phyloP scores from a whole-genome alignment of 1,140 invertebrate species.

The Hirudo medicinalis region DNA sequence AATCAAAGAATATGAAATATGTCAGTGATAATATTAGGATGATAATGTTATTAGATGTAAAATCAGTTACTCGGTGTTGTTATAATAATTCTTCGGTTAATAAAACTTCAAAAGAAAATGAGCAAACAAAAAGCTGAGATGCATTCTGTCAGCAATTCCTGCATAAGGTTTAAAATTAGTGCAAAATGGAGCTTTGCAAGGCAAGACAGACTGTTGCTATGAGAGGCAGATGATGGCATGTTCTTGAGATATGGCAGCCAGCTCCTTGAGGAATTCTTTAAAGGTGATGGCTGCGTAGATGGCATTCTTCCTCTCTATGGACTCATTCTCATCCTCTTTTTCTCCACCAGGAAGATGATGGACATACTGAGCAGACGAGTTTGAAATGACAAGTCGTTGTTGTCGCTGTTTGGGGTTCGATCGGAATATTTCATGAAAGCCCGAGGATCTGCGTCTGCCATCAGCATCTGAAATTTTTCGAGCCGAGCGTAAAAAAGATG shows the following conservation, averaged over 20 bases:
- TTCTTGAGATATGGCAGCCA: slow-evolving; percentile 78
- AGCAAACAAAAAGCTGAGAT: neutral
- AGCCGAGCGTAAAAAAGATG: no score
- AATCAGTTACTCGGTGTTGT: no score
- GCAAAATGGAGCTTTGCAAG: neutral
- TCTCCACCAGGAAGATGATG: no score
- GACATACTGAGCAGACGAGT: no score
- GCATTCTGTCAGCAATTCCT: neutral
- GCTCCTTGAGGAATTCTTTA: slow-evolving; percentile 82
- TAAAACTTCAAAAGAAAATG: no score
- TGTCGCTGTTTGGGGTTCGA: neutral
- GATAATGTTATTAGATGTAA: no score
- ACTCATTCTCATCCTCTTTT: slow-evolving; percentile 33
- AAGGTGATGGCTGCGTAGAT: slow-evolving; percentile 72
- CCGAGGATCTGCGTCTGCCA: neutral
- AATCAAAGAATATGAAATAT: no score
- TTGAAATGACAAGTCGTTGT: no score
- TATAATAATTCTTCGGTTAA: no score
- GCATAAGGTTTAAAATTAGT: neutral
- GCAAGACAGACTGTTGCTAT: no score
- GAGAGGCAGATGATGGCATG: slow-evolving; percentile 46
- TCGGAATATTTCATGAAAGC: neutral
- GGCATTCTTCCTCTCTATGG: slow-evolving; percentile 46
- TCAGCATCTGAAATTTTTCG: no score
- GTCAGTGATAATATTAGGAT: no score